Conservation (phyloP, 2,888 invertebrate species). For the Tipula lateralis region DNA sequence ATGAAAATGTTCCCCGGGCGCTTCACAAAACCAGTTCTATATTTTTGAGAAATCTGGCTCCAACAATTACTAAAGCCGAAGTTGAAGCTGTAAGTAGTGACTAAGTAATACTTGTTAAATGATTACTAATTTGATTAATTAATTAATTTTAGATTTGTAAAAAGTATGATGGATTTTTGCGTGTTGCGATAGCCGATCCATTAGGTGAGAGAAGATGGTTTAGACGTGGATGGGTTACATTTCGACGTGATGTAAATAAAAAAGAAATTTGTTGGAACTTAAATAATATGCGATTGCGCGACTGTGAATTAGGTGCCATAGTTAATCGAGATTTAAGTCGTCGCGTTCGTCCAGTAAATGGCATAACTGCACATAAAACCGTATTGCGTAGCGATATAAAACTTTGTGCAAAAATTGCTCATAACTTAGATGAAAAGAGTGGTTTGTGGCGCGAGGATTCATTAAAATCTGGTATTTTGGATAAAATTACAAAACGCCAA, state of each 20-base stretch:
- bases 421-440: constrained; percentile 81
- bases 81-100: constrained; percentile 71
- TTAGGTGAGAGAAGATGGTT: constrained; percentile 94
- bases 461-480: constrained; percentile 38
- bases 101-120: neutral
- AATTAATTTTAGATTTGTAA: constrained; percentile 55
- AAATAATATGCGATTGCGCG: constrained; percentile 73
- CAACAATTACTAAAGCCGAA: constrained; percentile 93
- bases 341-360: constrained; percentile 86
- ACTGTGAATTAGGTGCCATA: constrained; percentile 63
- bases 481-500: constrained; percentile 25
- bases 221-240: constrained; percentile 97
- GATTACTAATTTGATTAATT: neutral
- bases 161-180: constrained; percentile 86
- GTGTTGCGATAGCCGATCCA: constrained; percentile 96
- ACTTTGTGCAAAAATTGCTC: constrained; percentile 83
- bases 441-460: constrained; percentile 66
- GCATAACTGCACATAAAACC: constrained; percentile 81
- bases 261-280: constrained; percentile 99
- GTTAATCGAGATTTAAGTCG: constrained; percentile 95
- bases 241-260: constrained; percentile 92
- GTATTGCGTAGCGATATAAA: constrained; percentile 89
- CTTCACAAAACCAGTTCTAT: constrained; percentile 96
- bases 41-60: constrained; percentile 91
- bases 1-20: constrained; percentile 55